Percentiles rank a stretch among this genome's conserved stretches.
Conservation (phyloP, 2,797 vertebrate species). For the Rhinoraja longicauda region DNA sequence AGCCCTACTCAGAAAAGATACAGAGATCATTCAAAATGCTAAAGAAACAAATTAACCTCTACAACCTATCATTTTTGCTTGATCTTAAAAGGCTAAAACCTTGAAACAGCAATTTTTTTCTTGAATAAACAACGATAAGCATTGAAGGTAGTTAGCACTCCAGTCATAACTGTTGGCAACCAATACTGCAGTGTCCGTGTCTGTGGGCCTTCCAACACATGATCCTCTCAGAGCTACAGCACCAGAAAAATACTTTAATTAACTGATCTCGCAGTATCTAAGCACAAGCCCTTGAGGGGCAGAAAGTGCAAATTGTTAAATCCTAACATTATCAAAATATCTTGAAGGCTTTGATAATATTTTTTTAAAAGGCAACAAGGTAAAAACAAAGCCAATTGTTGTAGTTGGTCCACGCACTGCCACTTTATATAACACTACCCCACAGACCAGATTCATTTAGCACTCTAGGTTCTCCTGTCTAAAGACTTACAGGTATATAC, state of each 20-base stretch:
- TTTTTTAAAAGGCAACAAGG: not conserved
- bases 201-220: not conserved
- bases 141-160: not conserved
- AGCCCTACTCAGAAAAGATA: not conserved
- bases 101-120: not conserved
- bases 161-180: not conserved
- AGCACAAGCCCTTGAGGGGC: not conserved
- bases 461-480: too few relatives aligned
- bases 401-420: not conserved
- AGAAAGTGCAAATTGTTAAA: not conserved
- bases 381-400: not conserved
- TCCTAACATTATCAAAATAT: not conserved
- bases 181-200: not conserved
- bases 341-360: not conserved
- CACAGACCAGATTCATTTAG: too few relatives aligned
- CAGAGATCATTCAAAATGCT: not conserved
- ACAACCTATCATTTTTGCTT: not conserved
- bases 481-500: too few relatives aligned
- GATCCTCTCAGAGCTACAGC: not conserved
- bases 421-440: too few relatives aligned
- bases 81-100: not conserved
- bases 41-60: not conserved
- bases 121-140: not conserved
- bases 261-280: not conserved
- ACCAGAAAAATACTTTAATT: not conserved